phyloP scores from a whole-genome alignment of 2,888 invertebrate species.

The Helleia helle region DNA sequence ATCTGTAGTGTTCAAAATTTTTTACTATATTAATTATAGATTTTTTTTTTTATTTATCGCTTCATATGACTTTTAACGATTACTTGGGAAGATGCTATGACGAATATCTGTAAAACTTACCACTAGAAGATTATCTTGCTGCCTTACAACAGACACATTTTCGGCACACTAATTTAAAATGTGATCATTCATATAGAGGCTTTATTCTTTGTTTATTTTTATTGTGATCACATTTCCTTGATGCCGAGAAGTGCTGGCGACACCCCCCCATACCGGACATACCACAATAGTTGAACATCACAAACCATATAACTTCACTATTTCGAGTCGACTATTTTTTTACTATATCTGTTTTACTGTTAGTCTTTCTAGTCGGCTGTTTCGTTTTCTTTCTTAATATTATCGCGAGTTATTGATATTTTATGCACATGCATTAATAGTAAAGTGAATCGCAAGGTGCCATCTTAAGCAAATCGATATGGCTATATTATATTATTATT shows the following conservation, averaged over 20 bases:
- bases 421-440: conserved; percentile 36
- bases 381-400: conserved; percentile 22
- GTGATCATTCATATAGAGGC: not conserved
- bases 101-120: not conserved
- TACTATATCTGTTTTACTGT: conserved; percentile 23
- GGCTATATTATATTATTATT: conserved; percentile 51
- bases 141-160: not conserved
- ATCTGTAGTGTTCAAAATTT: too few relatives aligned
- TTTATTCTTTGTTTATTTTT: not conserved
- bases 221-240: not conserved
- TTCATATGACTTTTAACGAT: too few relatives aligned
- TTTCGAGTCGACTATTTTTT: conserved; percentile 27
- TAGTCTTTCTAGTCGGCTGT: conserved; percentile 28
- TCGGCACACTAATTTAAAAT: not conserved
- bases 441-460: conserved; percentile 67
- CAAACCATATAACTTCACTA: conserved; percentile 21
- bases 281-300: conserved; percentile 23
- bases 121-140: not conserved
- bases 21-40: too few relatives aligned
- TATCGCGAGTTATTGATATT: conserved; percentile 23
- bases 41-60: too few relatives aligned
- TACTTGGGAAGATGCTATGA: too few relatives aligned
- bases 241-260: not conserved
- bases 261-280: conserved; percentile 6
- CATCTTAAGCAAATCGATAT: conserved; percentile 53